Base-by-base conservation (phyloP, 2,113 vertebrate genomes). In the Dendropsophus ebraccatus region DNA sequence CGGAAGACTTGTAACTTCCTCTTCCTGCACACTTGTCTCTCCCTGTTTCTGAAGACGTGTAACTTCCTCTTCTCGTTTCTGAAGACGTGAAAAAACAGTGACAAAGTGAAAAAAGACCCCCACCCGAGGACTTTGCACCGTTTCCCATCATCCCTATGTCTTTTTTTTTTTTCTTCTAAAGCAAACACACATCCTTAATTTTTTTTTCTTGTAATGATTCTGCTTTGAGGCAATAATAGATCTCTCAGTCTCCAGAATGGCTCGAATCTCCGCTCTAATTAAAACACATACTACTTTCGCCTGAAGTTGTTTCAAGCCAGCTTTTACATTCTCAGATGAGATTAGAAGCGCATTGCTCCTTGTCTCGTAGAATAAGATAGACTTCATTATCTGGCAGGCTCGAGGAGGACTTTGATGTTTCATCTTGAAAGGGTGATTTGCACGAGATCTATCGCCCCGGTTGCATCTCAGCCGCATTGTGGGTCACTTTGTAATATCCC, bases 301-400 rank as follows among this genome's bases (percentile, higher is more conserved):
- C 88, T 80, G 54, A 7, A 62, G 75, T 6, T 88, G 37, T 88
- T 89, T 88, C 45, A 84, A 86, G 87, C 25, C 65, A 16, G 72
- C 23, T 30, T 69, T 88, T 89, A 9, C 87, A 0, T 89, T 86
- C 37, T 2, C 11, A 87, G 87, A 88, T 75, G 49, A 76, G 17
- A 88, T 91, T 88, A 83, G 77, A 89, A 88, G 30, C 25, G 2
- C 41, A 12, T 88, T 88, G 30, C 88, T 89, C 13, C 16, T 19
- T 82, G 81, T 45, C 84, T 21, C n/a, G n/a, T 78, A 81, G 72
- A 89, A 82, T 5, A 45, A 8, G 72, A 21, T 23, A 84, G 28
- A 62, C 72, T 87, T 88, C 47, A 87, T 88, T 87, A 84, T 84
- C 88, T 84, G 69, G 1, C 89, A 70, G 83, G 89, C 89, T 87